Evolutionary conservation across 1,140 invertebrate genomes (phyloP).

Genomic region (Diprion similis): DNA sequence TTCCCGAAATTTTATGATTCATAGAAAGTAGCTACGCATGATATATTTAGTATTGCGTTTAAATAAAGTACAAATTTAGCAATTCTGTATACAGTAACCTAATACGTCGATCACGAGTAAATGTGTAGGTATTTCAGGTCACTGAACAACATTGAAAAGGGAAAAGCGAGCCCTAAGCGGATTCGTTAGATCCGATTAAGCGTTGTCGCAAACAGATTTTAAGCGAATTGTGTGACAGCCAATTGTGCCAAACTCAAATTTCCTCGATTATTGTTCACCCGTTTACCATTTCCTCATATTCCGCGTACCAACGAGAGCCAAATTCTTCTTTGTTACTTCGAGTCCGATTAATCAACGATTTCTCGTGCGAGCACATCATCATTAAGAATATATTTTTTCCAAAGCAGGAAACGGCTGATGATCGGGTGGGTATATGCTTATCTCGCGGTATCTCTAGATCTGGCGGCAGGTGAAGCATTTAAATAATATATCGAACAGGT

Average conservation of each 20-base stretch:
- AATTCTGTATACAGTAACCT: no score
- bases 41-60: no score
- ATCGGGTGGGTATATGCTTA: conserved; percentile 24
- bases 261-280: not conserved
- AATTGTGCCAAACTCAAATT: not conserved
- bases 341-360: not conserved
- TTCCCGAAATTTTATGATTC: no score
- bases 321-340: not conserved
- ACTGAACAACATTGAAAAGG: no score
- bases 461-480: conserved; percentile 47
- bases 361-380: not conserved
- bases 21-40: no score
- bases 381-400: not conserved
- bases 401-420: conserved; percentile 37
- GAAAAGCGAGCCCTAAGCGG: no score
- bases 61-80: no score
- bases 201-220: no score
- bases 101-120: no score
- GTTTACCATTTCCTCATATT: not conserved
- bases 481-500: conserved; percentile 52
- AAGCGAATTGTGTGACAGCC: no score
- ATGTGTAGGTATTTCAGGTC: no score
- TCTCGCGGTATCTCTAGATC: conserved; percentile 45
- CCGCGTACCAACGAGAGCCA: not conserved
- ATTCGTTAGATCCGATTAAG: no score